Percentiles rank a stretch among this genome's conserved stretches.
Evolutionary conservation across 2,888 invertebrate genomes (phyloP).

Genomic region (Dorcus hopei): DNA sequence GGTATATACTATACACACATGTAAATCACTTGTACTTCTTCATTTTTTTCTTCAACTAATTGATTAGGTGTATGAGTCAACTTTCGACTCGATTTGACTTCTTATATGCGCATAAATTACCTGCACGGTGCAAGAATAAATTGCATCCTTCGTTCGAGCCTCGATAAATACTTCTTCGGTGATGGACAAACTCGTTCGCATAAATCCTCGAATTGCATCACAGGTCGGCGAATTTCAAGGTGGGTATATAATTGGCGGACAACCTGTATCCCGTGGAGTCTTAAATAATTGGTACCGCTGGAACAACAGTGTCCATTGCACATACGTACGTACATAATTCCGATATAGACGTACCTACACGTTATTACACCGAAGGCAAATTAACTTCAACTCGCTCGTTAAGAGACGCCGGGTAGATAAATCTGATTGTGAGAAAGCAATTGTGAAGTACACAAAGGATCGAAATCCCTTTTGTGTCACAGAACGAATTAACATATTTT

Average conservation of each 20-base stretch:
- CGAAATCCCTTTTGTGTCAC: too few relatives aligned
- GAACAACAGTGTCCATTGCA: conserved; percentile 4
- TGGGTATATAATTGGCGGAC: not conserved
- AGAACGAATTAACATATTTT: too few relatives aligned
- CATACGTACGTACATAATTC: conserved; percentile 2
- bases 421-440: not conserved
- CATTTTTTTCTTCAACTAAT: too few relatives aligned
- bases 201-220: conserved; percentile 6
- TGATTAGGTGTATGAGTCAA: too few relatives aligned
- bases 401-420: not conserved
- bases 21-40: too few relatives aligned
- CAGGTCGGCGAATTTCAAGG: conserved; percentile 4
- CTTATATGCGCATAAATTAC: too few relatives aligned
- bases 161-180: conserved; percentile 4
- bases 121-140: not conserved
- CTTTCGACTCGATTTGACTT: too few relatives aligned
- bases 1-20: too few relatives aligned
- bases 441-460: not conserved
- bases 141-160: not conserved
- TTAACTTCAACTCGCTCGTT: conserved; percentile 3
- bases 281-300: conserved; percentile 8
- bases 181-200: conserved; percentile 1
- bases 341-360: conserved; percentile 2
- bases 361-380: conserved; percentile 1
- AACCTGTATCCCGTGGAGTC: conserved; percentile 4